Base-by-base conservation (phyloP, 2,113 vertebrate species). In the Burhinus oedicnemus region DNA sequence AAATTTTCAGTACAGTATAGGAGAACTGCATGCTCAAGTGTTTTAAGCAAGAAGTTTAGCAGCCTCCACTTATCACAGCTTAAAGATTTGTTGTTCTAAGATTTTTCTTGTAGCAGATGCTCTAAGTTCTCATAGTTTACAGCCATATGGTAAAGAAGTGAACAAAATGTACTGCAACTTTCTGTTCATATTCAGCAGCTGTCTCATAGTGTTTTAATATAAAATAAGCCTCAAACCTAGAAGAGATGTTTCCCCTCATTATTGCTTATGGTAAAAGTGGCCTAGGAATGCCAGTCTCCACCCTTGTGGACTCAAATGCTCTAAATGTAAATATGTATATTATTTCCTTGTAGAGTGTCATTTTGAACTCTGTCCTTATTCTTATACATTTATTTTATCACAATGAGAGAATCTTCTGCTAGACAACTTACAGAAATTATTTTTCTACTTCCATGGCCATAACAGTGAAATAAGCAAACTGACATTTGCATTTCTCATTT, bases 401-500 rank as follows among this genome's bases (percentile, higher is more conserved):
- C 38, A 93, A 18, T 25, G 61, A 87, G 91, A 94, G 45, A 84
- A 61, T 94, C 38, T 25, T 95, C 72, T 93, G 65, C 36, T 36
- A 25, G 47, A 75, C 58, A 82, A 49, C 57, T 25, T 77, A 86
- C 26, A 68, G 80, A 94, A 94, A 68, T 92, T 85, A 57, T 92
- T 96, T 90, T 94, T 92, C 71, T 95, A 61, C 38, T 94, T 69
- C 58, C 51, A 58, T 76, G 77, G 55, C 64, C 22, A 10, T 38
- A 84, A 68, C 25, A 69, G 83, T 93, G 92, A 96, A 96, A 97
- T 96, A 95, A 93, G 57, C 47, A 95, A 97, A 90, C 27, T 96
- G 92, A 87, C 78, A 96, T 97, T 97, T 97, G 69, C 82, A 70
- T 97, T 95, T 97, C 71, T 83, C 80, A 61, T 97, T 97, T 95